Evolutionary conservation across 2,113 vertebrate genomes (phyloP), one percentile per base, ranked within the genome.

Genomic region (Mormoops blainvillei): DNA sequence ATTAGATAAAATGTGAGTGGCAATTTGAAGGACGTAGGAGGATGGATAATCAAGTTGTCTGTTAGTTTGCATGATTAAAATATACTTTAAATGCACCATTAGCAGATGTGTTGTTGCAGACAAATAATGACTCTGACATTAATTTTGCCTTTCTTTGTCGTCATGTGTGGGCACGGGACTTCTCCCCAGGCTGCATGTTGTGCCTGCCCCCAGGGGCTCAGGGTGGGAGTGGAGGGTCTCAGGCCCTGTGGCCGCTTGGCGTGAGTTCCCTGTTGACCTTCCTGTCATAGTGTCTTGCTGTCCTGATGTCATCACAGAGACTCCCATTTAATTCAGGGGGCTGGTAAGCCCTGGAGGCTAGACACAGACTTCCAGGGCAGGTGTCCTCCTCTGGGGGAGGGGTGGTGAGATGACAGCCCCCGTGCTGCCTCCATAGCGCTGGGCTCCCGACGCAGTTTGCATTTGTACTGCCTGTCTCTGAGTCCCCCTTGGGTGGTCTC

Each of bases 221-320:
- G 33, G 24, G 1, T 67, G 9, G 45, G 3, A 43, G 26, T 15
- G 1, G 33, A 19, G 22, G 2, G 8, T 50, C 38, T 50, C 9
- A 10, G 56, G 33, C 24, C 28, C 9, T n/a, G 50, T n/a, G 36
- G 19, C 6, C 15, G 4, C 1, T 10, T 8, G 12, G 54, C 33
- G 43, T 83, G 16, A n/a, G 3, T 18, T 73, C 33, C 4, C 45
- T 56, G 7, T 9, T 3, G 41, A 33, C 16, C 13, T 31, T 14
- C 20, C 3, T 15, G 41, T 77, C 18, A 12, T 16, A 19, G 0
- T 0, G 4, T n/a, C 6, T 7, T 4, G 0, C 18, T 3, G 3
- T 22, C 22, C 45, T 11, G 18, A 56, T 54, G 16, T 31, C 48
- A 61, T 78, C 71, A 3, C 41, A 50, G n/a, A 11, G 12, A 41